phyloP scores from a whole-genome alignment of 2,888 invertebrate species.

The Limnephilus marmoratus region DNA sequence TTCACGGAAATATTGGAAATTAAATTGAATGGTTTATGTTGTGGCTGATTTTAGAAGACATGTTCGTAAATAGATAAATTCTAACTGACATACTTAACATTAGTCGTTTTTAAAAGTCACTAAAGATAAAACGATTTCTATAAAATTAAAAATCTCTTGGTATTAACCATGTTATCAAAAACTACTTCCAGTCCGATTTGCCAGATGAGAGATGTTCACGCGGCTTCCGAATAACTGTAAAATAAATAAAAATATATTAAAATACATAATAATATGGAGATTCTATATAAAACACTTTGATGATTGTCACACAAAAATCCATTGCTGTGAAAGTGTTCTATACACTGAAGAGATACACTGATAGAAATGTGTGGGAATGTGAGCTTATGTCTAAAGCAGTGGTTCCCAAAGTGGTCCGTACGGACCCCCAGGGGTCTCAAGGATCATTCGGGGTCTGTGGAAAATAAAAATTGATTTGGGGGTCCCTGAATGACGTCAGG shows the following conservation, averaged over 20 bases:
- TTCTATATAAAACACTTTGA: background rate
- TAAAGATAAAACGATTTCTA: background rate
- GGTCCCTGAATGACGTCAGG: no score
- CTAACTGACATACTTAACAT: background rate
- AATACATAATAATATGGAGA: background rate
- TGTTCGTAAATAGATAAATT: background rate
- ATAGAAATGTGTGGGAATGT: no score
- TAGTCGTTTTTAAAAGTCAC: background rate
- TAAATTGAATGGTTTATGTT: background rate
- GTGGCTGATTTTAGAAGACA: no score
- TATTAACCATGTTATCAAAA: background rate
- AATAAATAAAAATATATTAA: constrained; percentile 2
- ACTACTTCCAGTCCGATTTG: constrained; percentile 47
- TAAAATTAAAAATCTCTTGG: constrained; percentile 9
- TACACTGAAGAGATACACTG: no score
- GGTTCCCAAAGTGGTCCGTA: no score
- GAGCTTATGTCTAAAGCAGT: no score
- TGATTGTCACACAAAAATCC: background rate
- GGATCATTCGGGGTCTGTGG: no score
- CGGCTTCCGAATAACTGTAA: constrained; percentile 37
- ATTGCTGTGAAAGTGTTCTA: no score
- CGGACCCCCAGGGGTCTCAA: no score
- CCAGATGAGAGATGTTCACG: constrained; percentile 41
- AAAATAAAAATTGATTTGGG: no score
- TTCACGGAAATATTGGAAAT: no score